Conservation (phyloP, 2,888 invertebrate species). For the Tipula unca region DNA sequence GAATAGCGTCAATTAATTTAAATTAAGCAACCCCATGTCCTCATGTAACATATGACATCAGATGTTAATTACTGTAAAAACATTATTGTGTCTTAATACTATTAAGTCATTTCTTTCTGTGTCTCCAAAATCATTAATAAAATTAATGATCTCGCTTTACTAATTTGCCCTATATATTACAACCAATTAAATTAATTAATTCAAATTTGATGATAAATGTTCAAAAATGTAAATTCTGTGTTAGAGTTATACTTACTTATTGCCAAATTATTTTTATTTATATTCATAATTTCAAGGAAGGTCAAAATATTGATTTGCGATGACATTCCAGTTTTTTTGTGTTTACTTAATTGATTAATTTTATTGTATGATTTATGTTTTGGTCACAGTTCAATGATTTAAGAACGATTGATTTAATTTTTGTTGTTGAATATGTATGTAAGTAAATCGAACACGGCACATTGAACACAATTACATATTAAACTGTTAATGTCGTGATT, state of each 20-base stretch:
- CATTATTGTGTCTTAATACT: background rate
- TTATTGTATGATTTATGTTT: background rate
- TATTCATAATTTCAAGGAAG: background rate
- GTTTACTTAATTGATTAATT: background rate
- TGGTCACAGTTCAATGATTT: slow-evolving; percentile 1
- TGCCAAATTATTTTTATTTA: background rate
- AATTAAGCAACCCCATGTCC: background rate
- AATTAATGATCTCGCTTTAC: background rate
- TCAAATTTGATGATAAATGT: background rate
- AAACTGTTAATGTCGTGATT: background rate
- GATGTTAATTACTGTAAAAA: background rate
- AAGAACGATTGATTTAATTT: background rate
- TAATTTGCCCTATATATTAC: too few species aligned
- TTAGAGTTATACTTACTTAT: background rate
- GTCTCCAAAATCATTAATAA: background rate
- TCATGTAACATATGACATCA: background rate
- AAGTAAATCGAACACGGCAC: background rate
- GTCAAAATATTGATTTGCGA: slow-evolving; percentile 14
- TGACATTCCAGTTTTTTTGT: background rate
- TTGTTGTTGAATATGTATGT: background rate
- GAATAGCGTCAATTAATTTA: background rate
- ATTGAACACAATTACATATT: background rate
- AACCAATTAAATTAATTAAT: background rate
- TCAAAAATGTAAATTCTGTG: background rate
- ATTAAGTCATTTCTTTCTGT: background rate